Percentiles rank a stretch among this genome's conserved stretches.
Evolutionary conservation across 2,797 vertebrate species (phyloP).

Genomic region (Manis javanica): DNA sequence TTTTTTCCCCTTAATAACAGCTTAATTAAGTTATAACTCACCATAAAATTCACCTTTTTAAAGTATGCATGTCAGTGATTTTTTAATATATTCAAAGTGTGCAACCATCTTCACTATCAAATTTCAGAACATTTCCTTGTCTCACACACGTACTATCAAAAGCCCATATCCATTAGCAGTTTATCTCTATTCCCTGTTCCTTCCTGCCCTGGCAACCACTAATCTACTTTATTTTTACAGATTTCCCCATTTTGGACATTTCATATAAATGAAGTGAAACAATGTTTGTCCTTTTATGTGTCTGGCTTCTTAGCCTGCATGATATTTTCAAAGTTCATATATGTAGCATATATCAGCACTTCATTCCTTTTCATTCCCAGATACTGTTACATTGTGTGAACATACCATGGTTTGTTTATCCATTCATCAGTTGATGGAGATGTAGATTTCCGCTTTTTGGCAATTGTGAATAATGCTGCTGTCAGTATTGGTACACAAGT

Average conservation of each 20-base stretch:
- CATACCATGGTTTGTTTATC: neutral
- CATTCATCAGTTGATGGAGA: neutral
- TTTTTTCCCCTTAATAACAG: neutral
- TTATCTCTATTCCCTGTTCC: neutral
- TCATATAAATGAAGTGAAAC: neutral
- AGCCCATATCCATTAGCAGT: neutral
- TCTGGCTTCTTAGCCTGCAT: neutral
- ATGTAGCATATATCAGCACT: neutral
- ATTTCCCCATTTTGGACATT: neutral
- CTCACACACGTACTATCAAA: neutral
- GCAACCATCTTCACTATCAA: neutral
- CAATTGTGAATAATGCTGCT: neutral
- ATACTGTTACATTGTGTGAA: neutral
- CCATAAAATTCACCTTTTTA: neutral
- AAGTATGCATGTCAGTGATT: neutral
- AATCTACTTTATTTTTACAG: neutral
- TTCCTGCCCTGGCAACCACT: neutral
- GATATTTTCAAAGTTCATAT: neutral
- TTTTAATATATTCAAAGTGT: neutral
- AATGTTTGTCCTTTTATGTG: neutral
- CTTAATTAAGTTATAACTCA: neutral
- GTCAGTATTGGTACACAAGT: neutral
- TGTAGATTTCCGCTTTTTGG: neutral
- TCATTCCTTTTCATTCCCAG: neutral
- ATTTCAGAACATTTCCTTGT: neutral